Conservation (phyloP, 2,113 vertebrate genomes). For the Dendrocopos noguchii region DNA sequence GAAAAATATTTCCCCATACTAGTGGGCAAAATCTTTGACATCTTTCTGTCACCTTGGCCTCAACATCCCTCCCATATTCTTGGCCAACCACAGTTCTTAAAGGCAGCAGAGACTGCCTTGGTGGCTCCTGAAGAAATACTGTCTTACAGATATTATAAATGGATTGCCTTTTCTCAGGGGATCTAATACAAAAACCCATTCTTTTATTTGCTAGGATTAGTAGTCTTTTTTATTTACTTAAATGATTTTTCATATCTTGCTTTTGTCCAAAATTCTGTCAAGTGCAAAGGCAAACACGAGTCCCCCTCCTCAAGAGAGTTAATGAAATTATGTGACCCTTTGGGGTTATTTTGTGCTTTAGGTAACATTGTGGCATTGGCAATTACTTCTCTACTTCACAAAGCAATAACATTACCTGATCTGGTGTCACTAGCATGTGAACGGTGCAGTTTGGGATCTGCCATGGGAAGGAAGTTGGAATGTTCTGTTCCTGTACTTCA, state of each 20-base stretch:
- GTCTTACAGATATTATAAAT: accelerated
- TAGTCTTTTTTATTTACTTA: neutral
- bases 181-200: neutral
- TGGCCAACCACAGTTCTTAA: neutral
- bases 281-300: neutral
- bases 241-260: neutral
- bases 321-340: neutral
- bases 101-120: neutral
- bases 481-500: neutral
- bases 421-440: neutral
- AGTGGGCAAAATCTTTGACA: neutral
- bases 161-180: neutral
- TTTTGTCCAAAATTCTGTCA: neutral
- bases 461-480: neutral
- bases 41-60: neutral
- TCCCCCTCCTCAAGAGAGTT: neutral
- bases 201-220: neutral
- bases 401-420: too few relatives aligned
- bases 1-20: neutral
- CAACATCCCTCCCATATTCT: neutral
- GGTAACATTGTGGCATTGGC: neutral
- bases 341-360: neutral
- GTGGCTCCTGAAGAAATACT: neutral
- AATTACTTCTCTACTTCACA: neutral
- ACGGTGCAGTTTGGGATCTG: neutral